These are phyloP conservation scores for Alitta virens DNA, from an alignment of 2,888 invertebrate species.

Conservation along the genomic window DNA sequence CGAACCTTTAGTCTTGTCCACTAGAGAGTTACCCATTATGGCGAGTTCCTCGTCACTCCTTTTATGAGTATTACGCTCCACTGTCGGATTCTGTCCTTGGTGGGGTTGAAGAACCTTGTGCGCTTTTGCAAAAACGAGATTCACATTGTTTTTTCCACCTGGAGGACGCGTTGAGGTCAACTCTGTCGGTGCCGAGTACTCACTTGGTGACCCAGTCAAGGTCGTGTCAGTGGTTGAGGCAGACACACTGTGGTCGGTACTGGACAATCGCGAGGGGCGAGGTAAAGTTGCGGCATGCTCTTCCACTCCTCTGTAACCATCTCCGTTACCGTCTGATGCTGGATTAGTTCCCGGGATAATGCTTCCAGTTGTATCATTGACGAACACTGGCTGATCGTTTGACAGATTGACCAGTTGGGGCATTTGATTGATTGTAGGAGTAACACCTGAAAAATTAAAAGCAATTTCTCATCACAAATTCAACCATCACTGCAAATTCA, in stretches of 20 bases:
- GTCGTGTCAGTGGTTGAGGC: conserved; percentile 66
- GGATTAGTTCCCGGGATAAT: not conserved
- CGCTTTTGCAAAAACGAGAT: conserved; percentile 39
- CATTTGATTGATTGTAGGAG: conserved; percentile 11
- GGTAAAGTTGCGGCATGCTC: not conserved
- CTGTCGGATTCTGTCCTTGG: conserved; percentile 81
- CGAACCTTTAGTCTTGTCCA: conserved; percentile 36
- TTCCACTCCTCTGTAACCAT: not conserved
- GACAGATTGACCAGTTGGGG: not conserved
- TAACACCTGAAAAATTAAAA: conserved; percentile 10
- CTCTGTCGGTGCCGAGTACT: conserved; percentile 38
- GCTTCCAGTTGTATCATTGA: not conserved
- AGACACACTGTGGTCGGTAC: conserved; percentile 44
- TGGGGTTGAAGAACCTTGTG: conserved; percentile 68
- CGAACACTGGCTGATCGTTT: not conserved
- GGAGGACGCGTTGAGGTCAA: conserved; percentile 6
- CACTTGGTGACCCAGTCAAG: conserved; percentile 63
- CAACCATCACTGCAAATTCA: too few relatives aligned
- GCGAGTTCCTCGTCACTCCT: conserved; percentile 60
- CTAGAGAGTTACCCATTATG: conserved; percentile 55
- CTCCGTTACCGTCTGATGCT: not conserved
- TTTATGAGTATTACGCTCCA: conserved; percentile 72
- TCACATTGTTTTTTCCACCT: conserved; percentile 35
- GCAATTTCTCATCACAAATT: too few relatives aligned
- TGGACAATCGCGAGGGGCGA: conserved; percentile 4